A percentile compares a stretch with the other conserved stretches of the same genome.
Evolutionary conservation across 2,888 invertebrate genomes (phyloP).

Genomic region (Sinhomidia bicolor): DNA sequence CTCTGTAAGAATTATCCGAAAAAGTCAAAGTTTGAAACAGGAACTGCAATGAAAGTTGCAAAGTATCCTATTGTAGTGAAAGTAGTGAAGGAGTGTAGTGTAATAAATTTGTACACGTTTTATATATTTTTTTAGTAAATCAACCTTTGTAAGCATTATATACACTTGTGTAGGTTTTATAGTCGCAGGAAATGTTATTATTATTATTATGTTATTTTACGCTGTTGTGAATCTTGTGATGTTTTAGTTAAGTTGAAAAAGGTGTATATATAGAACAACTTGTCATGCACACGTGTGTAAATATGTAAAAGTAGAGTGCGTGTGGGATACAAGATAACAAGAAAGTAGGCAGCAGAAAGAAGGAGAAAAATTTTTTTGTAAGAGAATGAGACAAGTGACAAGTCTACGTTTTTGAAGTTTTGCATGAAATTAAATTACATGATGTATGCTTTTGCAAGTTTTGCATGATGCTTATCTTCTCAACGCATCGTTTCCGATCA

Average conservation of each 20-base stretch:
- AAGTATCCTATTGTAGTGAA: not conserved
- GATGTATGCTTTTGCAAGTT: slow-evolving; percentile 14
- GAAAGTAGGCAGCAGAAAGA: not conserved
- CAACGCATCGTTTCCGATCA: slow-evolving; percentile 2
- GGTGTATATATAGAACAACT: no score
- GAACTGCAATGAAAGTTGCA: not conserved
- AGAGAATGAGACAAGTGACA: not conserved
- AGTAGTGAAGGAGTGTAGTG: not conserved
- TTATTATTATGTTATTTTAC: no score
- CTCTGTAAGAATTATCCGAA: not conserved
- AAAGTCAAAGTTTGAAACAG: not conserved
- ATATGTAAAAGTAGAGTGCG: slow-evolving; percentile 20
- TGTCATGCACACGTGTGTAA: no score
- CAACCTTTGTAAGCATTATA: no score
- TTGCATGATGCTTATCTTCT: slow-evolving; percentile 23
- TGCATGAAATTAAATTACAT: slow-evolving; percentile 24
- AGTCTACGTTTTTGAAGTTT: slow-evolving; percentile 24
- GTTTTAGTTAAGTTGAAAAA: no score
- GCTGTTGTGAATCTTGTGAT: no score
- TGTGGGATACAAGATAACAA: not conserved
- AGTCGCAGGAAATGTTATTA: no score
- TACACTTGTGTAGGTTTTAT: no score
- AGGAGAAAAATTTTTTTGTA: not conserved
- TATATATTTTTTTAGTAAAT: no score
- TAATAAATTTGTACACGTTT: no score